phyloP scores from a whole-genome alignment of 64 coral and sea anemone genomes.

The Porites lutea region DNA sequence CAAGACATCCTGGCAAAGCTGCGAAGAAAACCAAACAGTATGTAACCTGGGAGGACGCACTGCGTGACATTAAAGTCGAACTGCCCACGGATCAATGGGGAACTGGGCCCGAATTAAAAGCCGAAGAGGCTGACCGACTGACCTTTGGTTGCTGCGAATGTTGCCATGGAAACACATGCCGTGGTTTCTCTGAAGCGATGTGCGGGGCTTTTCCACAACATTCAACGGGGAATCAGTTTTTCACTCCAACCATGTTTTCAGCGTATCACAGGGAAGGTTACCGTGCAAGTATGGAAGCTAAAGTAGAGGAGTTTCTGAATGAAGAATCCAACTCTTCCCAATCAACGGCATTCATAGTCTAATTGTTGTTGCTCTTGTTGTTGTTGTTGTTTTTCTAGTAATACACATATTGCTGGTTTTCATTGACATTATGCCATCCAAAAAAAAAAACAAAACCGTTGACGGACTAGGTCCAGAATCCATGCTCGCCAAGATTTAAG shows the following conservation, averaged over 20 bases:
- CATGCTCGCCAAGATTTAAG: too few relatives aligned
- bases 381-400: too few relatives aligned
- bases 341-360: too few relatives aligned
- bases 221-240: slow-evolving; percentile 4
- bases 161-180: background rate
- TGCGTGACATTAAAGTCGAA: background rate
- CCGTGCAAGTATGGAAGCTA: background rate
- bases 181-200: background rate
- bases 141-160: slow-evolving; percentile 5
- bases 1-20: slow-evolving; percentile 15
- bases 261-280: slow-evolving; percentile 15
- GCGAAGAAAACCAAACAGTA: background rate
- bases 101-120: background rate
- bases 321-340: too few relatives aligned
- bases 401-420: too few relatives aligned
- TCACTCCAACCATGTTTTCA: background rate
- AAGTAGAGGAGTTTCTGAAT: background rate
- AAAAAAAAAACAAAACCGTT: too few relatives aligned
- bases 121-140: background rate
- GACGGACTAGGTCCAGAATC: too few relatives aligned
- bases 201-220: slow-evolving; percentile 11
- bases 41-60: slow-evolving; percentile 14
- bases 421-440: too few relatives aligned
- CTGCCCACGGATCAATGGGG: background rate
- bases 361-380: too few relatives aligned